phyloP scores from a whole-genome alignment of 64 coral and sea anemone genomes.

The Montipora efflorescens region DNA sequence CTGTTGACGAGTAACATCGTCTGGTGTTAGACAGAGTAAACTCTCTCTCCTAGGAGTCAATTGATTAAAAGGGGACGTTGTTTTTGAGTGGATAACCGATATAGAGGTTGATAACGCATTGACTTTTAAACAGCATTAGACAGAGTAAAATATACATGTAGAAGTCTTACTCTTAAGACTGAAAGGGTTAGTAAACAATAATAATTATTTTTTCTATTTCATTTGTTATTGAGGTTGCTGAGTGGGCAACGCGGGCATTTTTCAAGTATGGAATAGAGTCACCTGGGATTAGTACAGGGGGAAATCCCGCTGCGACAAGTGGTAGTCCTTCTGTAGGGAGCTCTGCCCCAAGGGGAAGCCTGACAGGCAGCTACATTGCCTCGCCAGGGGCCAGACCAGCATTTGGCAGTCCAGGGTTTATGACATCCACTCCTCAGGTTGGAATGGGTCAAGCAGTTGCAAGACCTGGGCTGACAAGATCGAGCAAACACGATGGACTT shows the following conservation, averaged over 20 bases:
- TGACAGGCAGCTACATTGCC: conserved; percentile 70
- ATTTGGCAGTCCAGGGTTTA: conserved; percentile 35
- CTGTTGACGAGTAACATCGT: too few relatives aligned
- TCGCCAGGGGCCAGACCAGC: conserved; percentile 51
- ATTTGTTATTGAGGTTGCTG: conserved; percentile 68
- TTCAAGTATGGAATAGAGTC: conserved; percentile 95
- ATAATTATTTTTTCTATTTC: not conserved
- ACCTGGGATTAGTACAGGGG: conserved; percentile 20
- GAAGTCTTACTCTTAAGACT: too few relatives aligned
- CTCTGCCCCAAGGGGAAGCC: conserved; percentile 52
- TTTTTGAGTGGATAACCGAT: too few relatives aligned
- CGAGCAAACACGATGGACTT: conserved; percentile 88
- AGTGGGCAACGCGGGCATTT: conserved; percentile 96
- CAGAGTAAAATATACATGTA: too few relatives aligned
- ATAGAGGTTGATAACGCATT: too few relatives aligned
- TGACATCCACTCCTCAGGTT: conserved; percentile 87
- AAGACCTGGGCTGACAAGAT: conserved; percentile 84
- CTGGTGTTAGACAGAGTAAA: too few relatives aligned
- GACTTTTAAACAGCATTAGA: too few relatives aligned
- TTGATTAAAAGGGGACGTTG: too few relatives aligned
- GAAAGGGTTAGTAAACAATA: too few relatives aligned
- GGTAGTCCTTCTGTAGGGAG: conserved; percentile 51
- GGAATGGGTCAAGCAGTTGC: conserved; percentile 78
- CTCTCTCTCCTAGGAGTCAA: too few relatives aligned
- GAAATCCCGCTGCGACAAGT: conserved; percentile 17